Evolutionary conservation across 2,888 invertebrate genomes (phyloP).

Genomic region (Coleophora flavipennella): DNA sequence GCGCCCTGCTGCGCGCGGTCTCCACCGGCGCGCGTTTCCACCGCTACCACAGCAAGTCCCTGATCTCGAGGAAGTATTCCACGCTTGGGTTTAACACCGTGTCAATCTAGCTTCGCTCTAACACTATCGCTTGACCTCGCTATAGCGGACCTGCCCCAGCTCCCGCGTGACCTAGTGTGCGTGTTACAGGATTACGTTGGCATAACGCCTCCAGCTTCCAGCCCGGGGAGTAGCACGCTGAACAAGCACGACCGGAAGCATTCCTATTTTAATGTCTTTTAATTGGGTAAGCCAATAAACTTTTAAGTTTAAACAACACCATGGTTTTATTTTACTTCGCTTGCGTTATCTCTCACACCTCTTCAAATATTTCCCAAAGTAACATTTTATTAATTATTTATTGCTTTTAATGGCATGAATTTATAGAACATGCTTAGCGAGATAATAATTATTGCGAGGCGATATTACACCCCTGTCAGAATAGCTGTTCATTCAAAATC

Average conservation of each 20-base stretch:
- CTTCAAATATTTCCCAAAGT: too few relatives aligned
- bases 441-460: constrained; percentile 18
- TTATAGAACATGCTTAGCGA: constrained; percentile 19
- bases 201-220: constrained; percentile 33
- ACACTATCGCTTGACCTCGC: constrained; percentile 58
- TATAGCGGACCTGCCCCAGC: constrained; percentile 41
- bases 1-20: constrained; percentile 73
- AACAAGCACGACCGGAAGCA: constrained; percentile 42
- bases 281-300: constrained; percentile 61
- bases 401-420: too few relatives aligned
- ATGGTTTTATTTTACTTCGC: constrained; percentile 37
- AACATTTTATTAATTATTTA: too few relatives aligned
- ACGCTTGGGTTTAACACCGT: constrained; percentile 64
- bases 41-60: constrained; percentile 82
- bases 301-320: constrained; percentile 33
- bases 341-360: constrained; percentile 30
- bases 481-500: too few relatives aligned
- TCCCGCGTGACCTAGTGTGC: constrained; percentile 59
- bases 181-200: constrained; percentile 68
- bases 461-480: too few relatives aligned
- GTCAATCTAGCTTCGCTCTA: constrained; percentile 67
- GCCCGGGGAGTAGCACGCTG: constrained; percentile 12
- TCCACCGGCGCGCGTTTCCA: constrained; percentile 79
- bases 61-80: constrained; percentile 82
- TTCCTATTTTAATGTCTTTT: constrained; percentile 50